Conservation (phyloP, 2,797 vertebrate genomes). For the Crenichthys baileyi region DNA sequence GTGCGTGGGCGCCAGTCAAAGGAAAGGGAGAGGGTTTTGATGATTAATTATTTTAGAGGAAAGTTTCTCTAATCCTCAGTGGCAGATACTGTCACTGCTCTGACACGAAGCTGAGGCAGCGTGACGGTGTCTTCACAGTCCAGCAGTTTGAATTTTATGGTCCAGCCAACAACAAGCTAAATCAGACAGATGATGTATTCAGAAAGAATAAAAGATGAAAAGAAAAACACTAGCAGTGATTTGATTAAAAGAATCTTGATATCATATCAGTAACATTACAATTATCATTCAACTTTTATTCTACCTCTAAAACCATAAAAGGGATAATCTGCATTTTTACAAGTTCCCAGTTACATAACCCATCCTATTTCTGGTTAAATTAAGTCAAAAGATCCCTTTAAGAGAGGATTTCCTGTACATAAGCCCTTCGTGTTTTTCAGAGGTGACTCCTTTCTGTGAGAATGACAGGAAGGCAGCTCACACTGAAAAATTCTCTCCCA, state of each 20-base stretch:
- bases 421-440: conserved; percentile 30
- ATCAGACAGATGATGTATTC: conserved; percentile 10
- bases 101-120: conserved; percentile 25
- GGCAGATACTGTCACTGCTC: conserved; percentile 49
- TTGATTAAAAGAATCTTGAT: background rate
- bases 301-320: background rate
- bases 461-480: conserved; percentile 45
- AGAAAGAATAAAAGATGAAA: background rate
- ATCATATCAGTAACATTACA: background rate
- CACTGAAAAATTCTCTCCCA: conserved; percentile 61
- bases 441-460: conserved; percentile 37
- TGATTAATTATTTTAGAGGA: conserved; percentile 67
- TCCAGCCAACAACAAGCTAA: background rate
- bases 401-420: conserved; percentile 36
- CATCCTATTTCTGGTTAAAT: conserved; percentile 27
- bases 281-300: background rate
- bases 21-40: conserved; percentile 50
- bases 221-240: background rate
- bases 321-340: background rate
- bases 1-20: conserved; percentile 57
- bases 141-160: conserved; percentile 21
- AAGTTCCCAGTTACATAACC: background rate
- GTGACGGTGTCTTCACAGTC: conserved; percentile 25
- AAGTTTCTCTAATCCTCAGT: conserved; percentile 63
- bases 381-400: conserved; percentile 25